Conservation (phyloP, 2,888 invertebrate species). For the Tricholauxania praeusta region DNA sequence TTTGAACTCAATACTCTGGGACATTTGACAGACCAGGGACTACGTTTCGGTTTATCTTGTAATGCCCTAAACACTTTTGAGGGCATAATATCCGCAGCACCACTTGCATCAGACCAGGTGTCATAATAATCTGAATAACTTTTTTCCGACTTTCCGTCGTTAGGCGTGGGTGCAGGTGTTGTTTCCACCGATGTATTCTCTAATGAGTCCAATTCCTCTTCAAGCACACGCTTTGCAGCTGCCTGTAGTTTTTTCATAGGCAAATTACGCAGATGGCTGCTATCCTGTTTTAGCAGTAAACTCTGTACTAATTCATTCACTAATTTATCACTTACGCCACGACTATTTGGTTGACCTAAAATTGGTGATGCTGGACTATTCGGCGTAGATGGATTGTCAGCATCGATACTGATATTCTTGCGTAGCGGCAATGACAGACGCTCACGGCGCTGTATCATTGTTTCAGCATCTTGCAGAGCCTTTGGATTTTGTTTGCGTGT, state of each 20-base stretch:
- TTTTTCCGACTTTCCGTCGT: constrained; percentile 64
- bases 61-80: constrained; percentile 72
- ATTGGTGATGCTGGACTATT: constrained; percentile 69
- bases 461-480: constrained; percentile 62
- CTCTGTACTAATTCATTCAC: constrained; percentile 73
- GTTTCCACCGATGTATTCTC: constrained; percentile 69
- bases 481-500: constrained; percentile 66
- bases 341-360: constrained; percentile 67
- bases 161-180: constrained; percentile 68
- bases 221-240: constrained; percentile 71
- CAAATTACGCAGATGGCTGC: constrained; percentile 70
- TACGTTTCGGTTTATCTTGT: constrained; percentile 68
- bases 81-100: constrained; percentile 70
- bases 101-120: constrained; percentile 67
- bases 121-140: constrained; percentile 73
- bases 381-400: constrained; percentile 70
- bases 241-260: constrained; percentile 73
- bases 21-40: constrained; percentile 72
- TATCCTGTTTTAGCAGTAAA: constrained; percentile 71
- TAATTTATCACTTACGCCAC: constrained; percentile 69
- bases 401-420: constrained; percentile 68
- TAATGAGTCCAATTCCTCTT: constrained; percentile 71
- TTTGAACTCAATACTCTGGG: constrained; percentile 75
- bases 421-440: constrained; percentile 70
- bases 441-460: constrained; percentile 68